Conservation (phyloP, 2,888 invertebrate genomes). For the Falcaria lacertinaria region DNA sequence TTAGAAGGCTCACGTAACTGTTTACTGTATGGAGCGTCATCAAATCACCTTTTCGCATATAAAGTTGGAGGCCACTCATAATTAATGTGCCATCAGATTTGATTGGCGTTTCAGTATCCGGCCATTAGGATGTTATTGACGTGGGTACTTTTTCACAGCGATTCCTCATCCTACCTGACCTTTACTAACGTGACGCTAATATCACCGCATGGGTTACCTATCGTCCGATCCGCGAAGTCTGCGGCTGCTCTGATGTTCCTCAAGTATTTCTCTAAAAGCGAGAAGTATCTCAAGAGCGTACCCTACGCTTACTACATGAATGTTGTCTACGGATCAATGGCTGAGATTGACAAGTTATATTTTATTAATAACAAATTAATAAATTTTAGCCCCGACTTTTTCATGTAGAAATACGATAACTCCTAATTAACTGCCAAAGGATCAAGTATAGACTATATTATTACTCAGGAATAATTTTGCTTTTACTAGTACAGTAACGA, state of each 20-base stretch:
- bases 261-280: conserved; percentile 59
- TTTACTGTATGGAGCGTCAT: too few species aligned
- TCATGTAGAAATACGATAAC: too few species aligned
- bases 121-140: too few species aligned
- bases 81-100: too few species aligned
- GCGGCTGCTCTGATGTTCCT: conserved; percentile 71
- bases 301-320: conserved; percentile 83
- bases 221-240: conserved; percentile 40
- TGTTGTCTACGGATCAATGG: conserved; percentile 78
- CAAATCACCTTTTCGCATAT: too few species aligned
- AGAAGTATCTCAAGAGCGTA: conserved; percentile 75
- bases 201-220: conserved; percentile 79
- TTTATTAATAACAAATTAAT: background rate
- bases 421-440: too few species aligned
- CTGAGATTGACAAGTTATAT: conserved; percentile 75
- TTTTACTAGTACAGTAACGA: too few species aligned
- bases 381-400: background rate
- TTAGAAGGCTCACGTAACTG: too few species aligned
- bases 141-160: conserved; percentile 35
- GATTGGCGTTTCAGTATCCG: too few species aligned
- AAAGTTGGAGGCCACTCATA: too few species aligned
- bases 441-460: too few species aligned
- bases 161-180: conserved; percentile 64
- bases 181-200: conserved; percentile 86
- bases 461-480: too few species aligned